Evolutionary conservation across 2,888 invertebrate genomes (phyloP), one percentile per base, ranked within the genome.

Genomic region (Drosophila neoperkinsi): DNA sequence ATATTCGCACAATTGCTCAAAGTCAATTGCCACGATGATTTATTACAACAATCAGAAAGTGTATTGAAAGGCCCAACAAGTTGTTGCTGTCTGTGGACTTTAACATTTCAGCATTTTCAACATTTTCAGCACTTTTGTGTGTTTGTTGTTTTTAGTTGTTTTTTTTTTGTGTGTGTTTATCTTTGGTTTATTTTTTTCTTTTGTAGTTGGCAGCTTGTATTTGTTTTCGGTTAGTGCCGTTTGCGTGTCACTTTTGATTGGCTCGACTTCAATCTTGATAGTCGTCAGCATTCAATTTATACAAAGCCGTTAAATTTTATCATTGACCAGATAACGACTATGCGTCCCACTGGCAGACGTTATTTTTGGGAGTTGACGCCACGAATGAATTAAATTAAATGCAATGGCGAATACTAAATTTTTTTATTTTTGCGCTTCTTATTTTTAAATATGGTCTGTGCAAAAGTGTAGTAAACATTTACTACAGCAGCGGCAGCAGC

Each of bases 1-100:
- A 57, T 69, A 67, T 65, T 80, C 81, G 51, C 66, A 65, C 77
- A 72, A 74, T 78, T 83, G 64, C 76, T 85, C 78, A 81, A 85
- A 82, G 85, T 87, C 85, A 83, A 77, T 30, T 9, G 38, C 13
- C 57, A 63, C 52, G 31, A 46, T 70, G 71, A 88, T 88, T 77
- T 73, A 84, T 81, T 75, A 46, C 69, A 31, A 38, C 28, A 68
- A 58, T 79, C 81, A 58, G 56, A 70, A 57, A 43, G 33, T 28
- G 33, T 43, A 49, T 64, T 33, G 69, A 69, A 46, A 65, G 50
- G 53, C 31, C 3, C 56, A 43, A 55, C 28, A 63, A 67, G 46
- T 64, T 80, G 57, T 51, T 57, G 33, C 41, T 34, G 57, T 49
- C 49, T 25, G 21, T 57, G n/a, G 16, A 21, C 25, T 21, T 52